phyloP scores from a whole-genome alignment of 2,113 vertebrate genomes.

The Rhipidura dahli region DNA sequence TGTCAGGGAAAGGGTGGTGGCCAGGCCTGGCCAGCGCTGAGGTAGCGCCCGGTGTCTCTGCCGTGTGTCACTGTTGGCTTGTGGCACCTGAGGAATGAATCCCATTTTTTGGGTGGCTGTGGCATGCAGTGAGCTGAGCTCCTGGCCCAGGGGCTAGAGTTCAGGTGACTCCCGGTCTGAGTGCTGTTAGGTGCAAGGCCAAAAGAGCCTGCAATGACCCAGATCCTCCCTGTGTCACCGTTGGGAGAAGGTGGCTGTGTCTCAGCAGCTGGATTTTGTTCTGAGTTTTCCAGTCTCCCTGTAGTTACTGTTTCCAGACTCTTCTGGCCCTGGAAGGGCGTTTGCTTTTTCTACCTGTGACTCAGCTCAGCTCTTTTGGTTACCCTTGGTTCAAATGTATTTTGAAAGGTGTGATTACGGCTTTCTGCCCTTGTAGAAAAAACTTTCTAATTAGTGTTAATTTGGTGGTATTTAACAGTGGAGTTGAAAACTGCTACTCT shows the following conservation, averaged over 20 bases:
- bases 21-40: background rate
- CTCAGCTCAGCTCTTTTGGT: background rate
- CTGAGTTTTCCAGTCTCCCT: background rate
- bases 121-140: accelerated
- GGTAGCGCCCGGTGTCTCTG: background rate
- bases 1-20: background rate
- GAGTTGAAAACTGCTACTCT: background rate
- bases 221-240: accelerated
- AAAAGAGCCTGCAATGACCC: background rate
- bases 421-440: background rate
- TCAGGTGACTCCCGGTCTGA: accelerated
- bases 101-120: background rate
- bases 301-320: background rate
- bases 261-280: accelerated
- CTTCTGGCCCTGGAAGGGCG: accelerated
- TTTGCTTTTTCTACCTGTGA: background rate
- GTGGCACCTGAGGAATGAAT: background rate
- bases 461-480: background rate
- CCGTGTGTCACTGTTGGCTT: too few relatives aligned
- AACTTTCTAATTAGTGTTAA: background rate
- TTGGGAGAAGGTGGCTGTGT: background rate
- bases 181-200: background rate
- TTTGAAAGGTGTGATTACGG: background rate
- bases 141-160: accelerated
- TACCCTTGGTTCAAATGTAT: background rate